Conservation (phyloP, 1,140 invertebrate genomes). For the Leptinotarsa undecemlineata region DNA sequence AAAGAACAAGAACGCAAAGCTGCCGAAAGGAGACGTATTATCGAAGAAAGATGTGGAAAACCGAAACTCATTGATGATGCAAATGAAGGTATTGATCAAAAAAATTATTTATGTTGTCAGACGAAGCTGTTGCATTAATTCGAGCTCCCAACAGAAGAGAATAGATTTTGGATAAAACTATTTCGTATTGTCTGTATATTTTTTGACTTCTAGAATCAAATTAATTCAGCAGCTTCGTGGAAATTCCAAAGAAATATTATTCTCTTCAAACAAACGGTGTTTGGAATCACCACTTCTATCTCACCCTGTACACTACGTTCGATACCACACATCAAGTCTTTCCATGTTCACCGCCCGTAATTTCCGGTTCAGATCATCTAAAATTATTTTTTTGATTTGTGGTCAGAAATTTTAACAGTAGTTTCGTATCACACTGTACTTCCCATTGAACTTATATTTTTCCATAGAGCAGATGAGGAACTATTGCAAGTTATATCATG, state of each 20-base stretch:
- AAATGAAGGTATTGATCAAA: slow-evolving; percentile 78
- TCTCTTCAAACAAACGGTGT: no score
- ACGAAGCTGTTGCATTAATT: no score
- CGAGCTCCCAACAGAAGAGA: no score
- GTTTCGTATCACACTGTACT: neutral
- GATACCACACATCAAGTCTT: neutral
- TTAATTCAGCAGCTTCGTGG: no score
- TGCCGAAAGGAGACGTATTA: slow-evolving; percentile 95
- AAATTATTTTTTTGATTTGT: no score
- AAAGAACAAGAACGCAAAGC: slow-evolving; percentile 99
- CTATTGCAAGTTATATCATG: slow-evolving; percentile 85
- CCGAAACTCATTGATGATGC: slow-evolving; percentile 87
- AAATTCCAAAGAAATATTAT: no score
- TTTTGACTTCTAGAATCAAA: neutral
- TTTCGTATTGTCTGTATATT: neutral
- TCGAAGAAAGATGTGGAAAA: slow-evolving; percentile 92
- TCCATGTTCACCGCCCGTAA: no score
- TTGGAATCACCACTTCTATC: no score
- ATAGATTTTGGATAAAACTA: no score
- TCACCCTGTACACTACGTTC: neutral
- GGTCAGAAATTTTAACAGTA: neutral
- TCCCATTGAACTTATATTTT: slow-evolving; percentile 19
- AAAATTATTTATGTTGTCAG: neutral
- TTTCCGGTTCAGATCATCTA: no score
- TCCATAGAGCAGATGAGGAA: slow-evolving; percentile 72